Base-by-base conservation (phyloP, 1,140 invertebrate genomes). In the Chironomus striatipennis region DNA sequence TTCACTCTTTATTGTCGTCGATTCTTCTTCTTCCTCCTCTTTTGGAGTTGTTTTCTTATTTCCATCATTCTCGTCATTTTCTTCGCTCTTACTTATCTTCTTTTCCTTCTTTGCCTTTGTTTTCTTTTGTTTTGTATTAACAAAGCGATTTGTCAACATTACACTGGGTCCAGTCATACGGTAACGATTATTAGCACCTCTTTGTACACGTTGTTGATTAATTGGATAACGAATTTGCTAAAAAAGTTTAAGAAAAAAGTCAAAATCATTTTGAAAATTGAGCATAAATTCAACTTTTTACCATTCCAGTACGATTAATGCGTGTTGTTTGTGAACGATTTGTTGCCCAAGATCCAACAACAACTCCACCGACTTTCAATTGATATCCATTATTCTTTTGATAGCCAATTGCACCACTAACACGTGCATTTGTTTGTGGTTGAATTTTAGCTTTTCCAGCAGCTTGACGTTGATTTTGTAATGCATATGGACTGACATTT, bases 331-430 rank as follows among this genome's bases (percentile, higher is more conserved):
- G 65, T 7, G 65, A 20, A 20, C 65, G 65, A 20, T 70, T 18
- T 70, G 65, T 67, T 9, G 75, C 75, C 75, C 75, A 76, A 20
- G 74, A 74, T 18, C 75, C 75, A 24, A 73, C 73, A 64, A 76
- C 75, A 47, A 76, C 65, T 18, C 75, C 75, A 9, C 75, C 75
- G 43, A 76, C 75, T 74, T 76, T 76, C 15, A 76, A 47, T 57
- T 76, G 75, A 73, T 76, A 76, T 6, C 73, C 75, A 21, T 73
- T 75, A 10, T 67, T 17, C n/a, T 73, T 74, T 8, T 43, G 21
- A 9, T 74, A 21, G 2, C 47, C 47, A 57, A 57, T 57, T 5
- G n/a, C n/a, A 12, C 47, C 47, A n/a, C 47, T n/a, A 5, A 4
- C 47, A 57, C 12, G 4, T n/a, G 10, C 12, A 57, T 12, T 15